A percentile compares a stretch with the other conserved stretches of the same genome.
phyloP scores from a whole-genome alignment of 2,113 vertebrate species.

The Chiloscyllium plagiosum region DNA sequence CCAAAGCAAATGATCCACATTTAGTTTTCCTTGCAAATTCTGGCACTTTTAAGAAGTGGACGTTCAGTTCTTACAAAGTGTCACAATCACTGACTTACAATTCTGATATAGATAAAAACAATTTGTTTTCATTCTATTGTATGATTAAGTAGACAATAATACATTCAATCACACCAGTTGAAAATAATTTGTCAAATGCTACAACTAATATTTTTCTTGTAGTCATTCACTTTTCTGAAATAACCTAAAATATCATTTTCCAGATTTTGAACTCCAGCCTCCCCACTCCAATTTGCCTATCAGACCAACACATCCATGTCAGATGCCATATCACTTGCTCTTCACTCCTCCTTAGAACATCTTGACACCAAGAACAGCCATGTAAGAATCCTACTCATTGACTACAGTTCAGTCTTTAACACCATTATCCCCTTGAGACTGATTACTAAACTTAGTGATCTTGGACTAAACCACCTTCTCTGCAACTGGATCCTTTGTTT shows the following conservation, averaged over 20 bases:
- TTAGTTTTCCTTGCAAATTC: background rate
- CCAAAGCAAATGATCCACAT: background rate
- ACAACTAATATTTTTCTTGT: conserved; percentile 9
- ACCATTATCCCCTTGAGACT: no score
- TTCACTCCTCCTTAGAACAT: no score
- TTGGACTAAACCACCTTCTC: no score
- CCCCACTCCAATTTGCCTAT: no score
- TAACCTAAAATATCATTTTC: background rate
- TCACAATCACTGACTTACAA: background rate
- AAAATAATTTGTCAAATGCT: background rate
- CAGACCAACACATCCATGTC: no score
- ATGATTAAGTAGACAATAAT: background rate
- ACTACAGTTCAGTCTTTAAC: no score
- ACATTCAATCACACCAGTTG: background rate
- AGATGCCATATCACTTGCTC: no score
- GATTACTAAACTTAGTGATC: no score
- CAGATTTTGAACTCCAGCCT: background rate
- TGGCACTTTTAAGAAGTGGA: background rate
- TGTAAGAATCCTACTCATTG: no score
- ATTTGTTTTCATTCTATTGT: background rate
- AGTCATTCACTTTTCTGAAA: background rate
- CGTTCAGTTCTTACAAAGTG: conserved; percentile 6
- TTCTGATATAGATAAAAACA: background rate
- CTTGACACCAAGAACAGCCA: no score
- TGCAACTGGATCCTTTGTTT: no score